phyloP scores from a whole-genome alignment of 2,888 invertebrate genomes.

The Frankliniella fusca region DNA sequence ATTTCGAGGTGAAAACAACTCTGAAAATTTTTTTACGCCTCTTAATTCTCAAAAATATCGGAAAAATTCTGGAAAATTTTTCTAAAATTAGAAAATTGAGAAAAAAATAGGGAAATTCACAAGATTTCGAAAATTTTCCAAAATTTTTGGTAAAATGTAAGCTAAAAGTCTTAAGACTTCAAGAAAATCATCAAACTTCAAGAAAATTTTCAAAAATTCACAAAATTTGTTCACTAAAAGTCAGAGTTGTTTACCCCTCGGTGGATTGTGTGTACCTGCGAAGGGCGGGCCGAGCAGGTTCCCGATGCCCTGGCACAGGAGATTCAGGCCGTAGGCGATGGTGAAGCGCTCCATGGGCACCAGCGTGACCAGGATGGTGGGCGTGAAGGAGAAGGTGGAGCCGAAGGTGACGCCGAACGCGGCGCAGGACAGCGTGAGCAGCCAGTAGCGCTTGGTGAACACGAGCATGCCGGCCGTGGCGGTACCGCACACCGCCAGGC shows the following conservation, averaged over 20 bases:
- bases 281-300: constrained; percentile 88
- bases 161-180: too few relatives aligned
- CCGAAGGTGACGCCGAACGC: constrained; percentile 87
- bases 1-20: too few relatives aligned
- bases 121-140: too few relatives aligned
- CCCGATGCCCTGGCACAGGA: constrained; percentile 87
- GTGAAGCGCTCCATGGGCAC: constrained; percentile 89
- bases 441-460: constrained; percentile 46
- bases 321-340: constrained; percentile 82
- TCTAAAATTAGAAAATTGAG: too few relatives aligned
- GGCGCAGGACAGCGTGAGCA: constrained; percentile 49
- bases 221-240: too few relatives aligned
- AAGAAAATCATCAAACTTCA: background rate
- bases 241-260: too few relatives aligned
- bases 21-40: too few relatives aligned
- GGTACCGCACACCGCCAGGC: constrained; percentile 64
- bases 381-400: constrained; percentile 86
- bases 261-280: constrained; percentile 68
- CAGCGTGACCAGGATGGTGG: constrained; percentile 80
- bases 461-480: constrained; percentile 60
- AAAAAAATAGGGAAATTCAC: too few relatives aligned
- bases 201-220: constrained; percentile 6
- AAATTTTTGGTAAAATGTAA: too few relatives aligned
- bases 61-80: constrained; percentile 20
- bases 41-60: too few relatives aligned